Conservation (phyloP, 2,113 vertebrate genomes). For the Mionectes macconnelli region DNA sequence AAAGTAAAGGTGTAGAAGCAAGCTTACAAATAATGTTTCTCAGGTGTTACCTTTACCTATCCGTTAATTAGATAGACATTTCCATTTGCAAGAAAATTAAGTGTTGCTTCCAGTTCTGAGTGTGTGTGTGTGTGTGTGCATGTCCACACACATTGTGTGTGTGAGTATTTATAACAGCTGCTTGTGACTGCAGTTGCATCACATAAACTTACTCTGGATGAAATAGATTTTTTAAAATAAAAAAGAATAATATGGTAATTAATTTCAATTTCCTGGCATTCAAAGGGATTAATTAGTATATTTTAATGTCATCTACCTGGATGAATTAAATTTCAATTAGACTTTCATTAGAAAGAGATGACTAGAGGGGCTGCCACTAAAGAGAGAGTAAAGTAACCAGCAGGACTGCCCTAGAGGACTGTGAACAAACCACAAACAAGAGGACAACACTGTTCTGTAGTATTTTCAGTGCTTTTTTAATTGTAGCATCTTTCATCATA, state of each 20-base stretch:
- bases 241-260: background rate
- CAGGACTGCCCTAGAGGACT: background rate
- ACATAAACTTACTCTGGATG: background rate
- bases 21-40: background rate
- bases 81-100: background rate
- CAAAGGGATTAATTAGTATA: slow-evolving; percentile 29
- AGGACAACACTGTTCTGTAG: background rate
- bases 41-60: background rate
- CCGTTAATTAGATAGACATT: background rate
- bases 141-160: background rate
- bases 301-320: slow-evolving; percentile 28
- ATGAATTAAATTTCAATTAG: slow-evolving; percentile 54
- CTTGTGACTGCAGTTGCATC: background rate
- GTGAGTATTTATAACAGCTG: background rate
- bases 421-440: background rate
- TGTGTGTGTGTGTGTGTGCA: background rate
- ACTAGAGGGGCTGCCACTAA: background rate
- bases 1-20: background rate
- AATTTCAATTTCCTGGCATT: slow-evolving; percentile 17
- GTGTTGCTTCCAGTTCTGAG: background rate
- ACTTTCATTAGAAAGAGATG: slow-evolving; percentile 34
- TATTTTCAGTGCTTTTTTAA: background rate
- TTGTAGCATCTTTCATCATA: background rate
- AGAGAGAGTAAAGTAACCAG: background rate
- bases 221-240: background rate